Evolutionary conservation across 2,797 vertebrate species (phyloP), one percentile per base, ranked within the genome.

Genomic region (Syndactyla subalaris): DNA sequence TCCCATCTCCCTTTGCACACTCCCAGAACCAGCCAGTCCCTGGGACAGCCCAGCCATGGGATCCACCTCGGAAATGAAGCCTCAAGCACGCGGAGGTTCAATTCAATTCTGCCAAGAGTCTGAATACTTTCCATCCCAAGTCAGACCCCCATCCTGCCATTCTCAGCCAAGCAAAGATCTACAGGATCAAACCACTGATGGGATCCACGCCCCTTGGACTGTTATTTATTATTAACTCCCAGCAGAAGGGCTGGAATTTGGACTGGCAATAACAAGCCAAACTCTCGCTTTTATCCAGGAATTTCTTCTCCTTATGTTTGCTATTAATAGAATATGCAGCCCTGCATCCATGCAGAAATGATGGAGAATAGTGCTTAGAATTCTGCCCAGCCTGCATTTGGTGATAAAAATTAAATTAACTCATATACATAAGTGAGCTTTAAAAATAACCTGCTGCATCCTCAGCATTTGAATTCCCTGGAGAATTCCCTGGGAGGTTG

Each of bases 321-420:
- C 61, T 74, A 55, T 88, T 89, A 61, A 83, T 82, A 92, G 85
- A 83, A 78, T 27, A 51, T 41, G 73, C 89, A 86, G 92, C 23
- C 21, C 84, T 66, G 75, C 90, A 88, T 24, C 76, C 80, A 68
- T 52, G 92, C 88, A 89, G 85, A 91, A 80, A 66, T n/a, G 70
- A 36, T 6, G 51, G 55, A 52, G 63, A 85, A 51, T 13, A 70
- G 49, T 49, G 72, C 58, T 91, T 75, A 89, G 72, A 54, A 86
- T 81, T 77, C 72, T 43, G 65, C 84, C 51, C 66, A 71, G 84
- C 67, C 72, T 85, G 57, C 65, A 41, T 13, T 73, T 2, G 7
- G 51, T 63, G 82, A 92, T 79, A 91, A 88, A 91, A 90, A 92
- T 85, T 85, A 89, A 92, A 49, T 52, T 81, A 58, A 65, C 46